Evolutionary conservation across 2,888 invertebrate species (phyloP).

Genomic region (Cantharis lateralis): DNA sequence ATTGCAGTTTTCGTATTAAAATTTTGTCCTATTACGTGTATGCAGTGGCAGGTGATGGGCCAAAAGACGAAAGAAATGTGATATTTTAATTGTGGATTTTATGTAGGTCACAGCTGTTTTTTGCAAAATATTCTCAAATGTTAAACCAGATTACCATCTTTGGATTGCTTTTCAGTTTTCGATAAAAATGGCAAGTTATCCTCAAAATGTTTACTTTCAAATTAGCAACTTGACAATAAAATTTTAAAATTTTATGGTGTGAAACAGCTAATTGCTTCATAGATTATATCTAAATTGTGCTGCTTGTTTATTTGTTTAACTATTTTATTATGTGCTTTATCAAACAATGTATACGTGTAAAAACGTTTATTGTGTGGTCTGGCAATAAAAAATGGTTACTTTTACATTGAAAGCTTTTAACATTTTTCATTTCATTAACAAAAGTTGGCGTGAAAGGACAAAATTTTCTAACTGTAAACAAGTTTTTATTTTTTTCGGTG

Average conservation of each 20-base stretch:
- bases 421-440: background rate
- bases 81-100: slow-evolving; percentile 33
- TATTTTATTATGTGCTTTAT: background rate
- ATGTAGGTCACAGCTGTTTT: slow-evolving; percentile 40
- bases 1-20: background rate
- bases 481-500: background rate
- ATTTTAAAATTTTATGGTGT: background rate
- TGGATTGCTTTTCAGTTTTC: background rate
- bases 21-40: background rate
- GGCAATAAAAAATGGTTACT: background rate
- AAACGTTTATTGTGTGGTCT: slow-evolving; percentile 18
- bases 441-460: background rate
- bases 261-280: background rate
- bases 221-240: background rate
- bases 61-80: slow-evolving; percentile 30
- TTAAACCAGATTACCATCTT: background rate
- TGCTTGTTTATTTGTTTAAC: background rate
- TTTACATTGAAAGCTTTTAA: background rate
- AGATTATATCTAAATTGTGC: background rate
- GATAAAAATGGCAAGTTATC: background rate
- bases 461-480: background rate
- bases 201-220: background rate
- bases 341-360: slow-evolving; percentile 11
- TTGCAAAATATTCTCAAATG: slow-evolving; percentile 31
- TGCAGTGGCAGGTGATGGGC: slow-evolving; percentile 30